These are phyloP conservation scores for Bettongia penicillata DNA, from an alignment of 2,113 vertebrate species.

Conservation along the genomic window DNA sequence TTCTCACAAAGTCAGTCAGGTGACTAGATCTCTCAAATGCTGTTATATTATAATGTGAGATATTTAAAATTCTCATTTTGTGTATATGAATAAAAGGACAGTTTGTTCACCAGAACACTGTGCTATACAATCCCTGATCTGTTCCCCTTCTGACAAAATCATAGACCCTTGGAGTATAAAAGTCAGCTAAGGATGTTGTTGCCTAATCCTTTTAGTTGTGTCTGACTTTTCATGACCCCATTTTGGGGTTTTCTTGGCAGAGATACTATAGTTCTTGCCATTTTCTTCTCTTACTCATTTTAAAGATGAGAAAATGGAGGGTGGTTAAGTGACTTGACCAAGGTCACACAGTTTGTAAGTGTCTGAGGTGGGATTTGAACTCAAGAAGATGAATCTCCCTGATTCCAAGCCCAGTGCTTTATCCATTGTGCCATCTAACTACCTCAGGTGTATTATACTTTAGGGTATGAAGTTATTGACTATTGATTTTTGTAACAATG, in stretches of 20 bases:
- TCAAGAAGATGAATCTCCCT: neutral
- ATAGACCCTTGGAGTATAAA: neutral
- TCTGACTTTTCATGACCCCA: too few relatives aligned
- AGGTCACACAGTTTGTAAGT: too few relatives aligned
- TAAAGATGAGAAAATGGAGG: too few relatives aligned
- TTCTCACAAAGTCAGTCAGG: too few relatives aligned
- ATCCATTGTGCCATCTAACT: neutral
- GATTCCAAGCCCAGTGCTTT: neutral
- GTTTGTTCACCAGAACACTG: neutral
- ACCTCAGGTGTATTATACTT: too few relatives aligned
- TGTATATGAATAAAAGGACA: neutral
- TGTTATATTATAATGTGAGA: too few relatives aligned
- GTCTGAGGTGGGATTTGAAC: neutral
- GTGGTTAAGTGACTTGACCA: too few relatives aligned
- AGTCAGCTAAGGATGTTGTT: neutral
- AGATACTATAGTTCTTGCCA: too few relatives aligned
- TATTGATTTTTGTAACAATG: neutral
- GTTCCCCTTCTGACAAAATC: neutral
- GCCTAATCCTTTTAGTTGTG: too few relatives aligned
- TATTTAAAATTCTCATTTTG: neutral
- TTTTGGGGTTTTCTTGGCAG: too few relatives aligned
- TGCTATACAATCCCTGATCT: neutral
- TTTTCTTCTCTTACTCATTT: too few relatives aligned
- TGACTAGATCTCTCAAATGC: too few relatives aligned
- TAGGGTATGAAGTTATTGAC: neutral